Conservation (phyloP, 2,888 invertebrate genomes). For the Entomobrya proxima region DNA sequence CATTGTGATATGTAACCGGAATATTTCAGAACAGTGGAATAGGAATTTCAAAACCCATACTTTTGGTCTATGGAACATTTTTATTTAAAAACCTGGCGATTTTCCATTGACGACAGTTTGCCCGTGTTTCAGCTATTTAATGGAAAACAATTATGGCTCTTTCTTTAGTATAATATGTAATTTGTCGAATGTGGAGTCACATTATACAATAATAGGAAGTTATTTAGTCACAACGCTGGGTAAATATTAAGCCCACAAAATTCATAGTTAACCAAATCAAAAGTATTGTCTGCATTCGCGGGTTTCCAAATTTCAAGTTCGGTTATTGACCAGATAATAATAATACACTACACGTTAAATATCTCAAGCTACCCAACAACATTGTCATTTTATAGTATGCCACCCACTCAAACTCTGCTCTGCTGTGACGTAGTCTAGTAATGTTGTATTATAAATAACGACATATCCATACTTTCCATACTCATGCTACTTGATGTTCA, state of each 20-base stretch:
- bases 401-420: too few species aligned
- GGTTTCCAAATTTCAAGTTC: neutral
- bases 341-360: too few species aligned
- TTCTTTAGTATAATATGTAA: too few species aligned
- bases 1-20: neutral
- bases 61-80: neutral
- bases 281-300: neutral
- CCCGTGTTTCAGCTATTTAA: too few species aligned
- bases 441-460: neutral
- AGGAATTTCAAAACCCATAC: neutral
- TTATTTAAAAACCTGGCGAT: neutral
- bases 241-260: neutral
- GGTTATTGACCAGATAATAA: neutral
- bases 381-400: too few species aligned
- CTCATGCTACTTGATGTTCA: neutral
- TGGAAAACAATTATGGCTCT: too few species aligned
- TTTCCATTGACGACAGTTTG: conserved; percentile 29
- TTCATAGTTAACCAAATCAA: neutral
- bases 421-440: too few species aligned
- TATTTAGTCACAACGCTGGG: too few species aligned
- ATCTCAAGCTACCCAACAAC: too few species aligned
- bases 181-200: too few species aligned
- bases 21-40: neutral
- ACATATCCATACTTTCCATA: neutral
- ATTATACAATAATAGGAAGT: too few species aligned